A percentile compares a stretch with the other conserved stretches of the same genome.
Evolutionary conservation across 1,140 invertebrate species (phyloP).

Genomic region (Bombyx mandarina): DNA sequence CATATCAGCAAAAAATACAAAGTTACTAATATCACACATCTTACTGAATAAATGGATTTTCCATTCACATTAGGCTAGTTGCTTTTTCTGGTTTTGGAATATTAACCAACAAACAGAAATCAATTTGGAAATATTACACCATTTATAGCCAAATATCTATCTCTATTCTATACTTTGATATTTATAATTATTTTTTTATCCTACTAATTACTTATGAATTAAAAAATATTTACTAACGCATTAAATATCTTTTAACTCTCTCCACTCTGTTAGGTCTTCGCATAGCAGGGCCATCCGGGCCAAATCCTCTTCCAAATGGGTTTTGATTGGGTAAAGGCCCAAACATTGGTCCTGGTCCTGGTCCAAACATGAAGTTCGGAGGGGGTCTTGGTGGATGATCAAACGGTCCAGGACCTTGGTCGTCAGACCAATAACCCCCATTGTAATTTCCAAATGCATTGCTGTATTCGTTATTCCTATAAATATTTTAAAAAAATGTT

Average conservation of each 20-base stretch:
- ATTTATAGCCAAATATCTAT: too few relatives aligned
- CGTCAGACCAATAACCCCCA: slow-evolving; percentile 26
- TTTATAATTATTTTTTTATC: too few relatives aligned
- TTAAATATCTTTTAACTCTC: slow-evolving; percentile 4
- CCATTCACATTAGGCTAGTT: too few relatives aligned
- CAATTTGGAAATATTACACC: too few relatives aligned
- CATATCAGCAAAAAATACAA: too few relatives aligned
- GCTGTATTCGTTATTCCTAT: slow-evolving; percentile 31
- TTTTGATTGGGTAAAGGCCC: neutral
- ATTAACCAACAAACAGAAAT: too few relatives aligned
- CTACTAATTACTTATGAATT: neutral
- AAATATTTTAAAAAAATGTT: slow-evolving; percentile 2
- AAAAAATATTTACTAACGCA: slow-evolving; percentile 13
- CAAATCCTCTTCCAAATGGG: slow-evolving; percentile 26
- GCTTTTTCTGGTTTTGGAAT: too few relatives aligned
- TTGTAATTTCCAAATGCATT: slow-evolving; percentile 46
- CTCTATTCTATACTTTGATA: neutral
- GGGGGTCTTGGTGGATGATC: slow-evolving; percentile 20
- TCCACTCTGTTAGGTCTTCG: slow-evolving; percentile 4
- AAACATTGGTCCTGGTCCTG: slow-evolving; percentile 9
- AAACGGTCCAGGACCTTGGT: slow-evolving; percentile 17
- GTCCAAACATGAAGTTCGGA: slow-evolving; percentile 2
- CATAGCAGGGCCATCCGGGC: slow-evolving; percentile 26
- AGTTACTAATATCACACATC: too few relatives aligned
- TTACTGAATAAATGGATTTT: neutral